These are phyloP conservation scores for Paraescarpia echinospica DNA, from an alignment of 1,140 invertebrate species.

Conservation along the genomic window DNA sequence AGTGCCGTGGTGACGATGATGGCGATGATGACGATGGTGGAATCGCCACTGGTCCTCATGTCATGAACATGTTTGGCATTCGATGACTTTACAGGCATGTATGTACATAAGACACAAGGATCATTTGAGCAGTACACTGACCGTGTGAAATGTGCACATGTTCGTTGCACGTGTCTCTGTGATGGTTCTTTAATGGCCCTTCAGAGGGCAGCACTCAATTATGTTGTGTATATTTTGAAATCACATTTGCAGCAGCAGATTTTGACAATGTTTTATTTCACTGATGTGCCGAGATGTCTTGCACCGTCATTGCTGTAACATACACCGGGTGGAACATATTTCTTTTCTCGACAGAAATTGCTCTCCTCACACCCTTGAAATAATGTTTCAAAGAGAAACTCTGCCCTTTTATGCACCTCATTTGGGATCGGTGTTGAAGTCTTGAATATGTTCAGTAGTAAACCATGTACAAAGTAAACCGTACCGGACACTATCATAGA, in stretches of 20 bases:
- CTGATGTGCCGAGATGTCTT: neutral
- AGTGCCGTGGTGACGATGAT: neutral
- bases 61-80: neutral
- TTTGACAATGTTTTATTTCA: neutral
- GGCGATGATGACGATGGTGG: neutral
- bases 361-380: neutral
- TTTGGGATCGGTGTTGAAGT: neutral
- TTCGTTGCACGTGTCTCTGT: neutral
- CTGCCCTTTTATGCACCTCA: neutral
- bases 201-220: neutral
- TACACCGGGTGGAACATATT: neutral
- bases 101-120: neutral
- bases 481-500: neutral
- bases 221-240: conserved; percentile 6
- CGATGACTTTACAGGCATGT: neutral
- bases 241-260: neutral
- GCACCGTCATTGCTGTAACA: neutral
- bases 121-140: too few species aligned
- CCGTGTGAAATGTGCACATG: too few species aligned
- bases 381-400: neutral
- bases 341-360: neutral
- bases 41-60: neutral
- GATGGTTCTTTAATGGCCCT: neutral
- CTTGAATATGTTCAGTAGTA: neutral
- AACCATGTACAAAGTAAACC: neutral